Percentiles rank a stretch among this genome's conserved stretches.
Conservation (phyloP, 2,888 invertebrate species). For the Muscina levida region DNA sequence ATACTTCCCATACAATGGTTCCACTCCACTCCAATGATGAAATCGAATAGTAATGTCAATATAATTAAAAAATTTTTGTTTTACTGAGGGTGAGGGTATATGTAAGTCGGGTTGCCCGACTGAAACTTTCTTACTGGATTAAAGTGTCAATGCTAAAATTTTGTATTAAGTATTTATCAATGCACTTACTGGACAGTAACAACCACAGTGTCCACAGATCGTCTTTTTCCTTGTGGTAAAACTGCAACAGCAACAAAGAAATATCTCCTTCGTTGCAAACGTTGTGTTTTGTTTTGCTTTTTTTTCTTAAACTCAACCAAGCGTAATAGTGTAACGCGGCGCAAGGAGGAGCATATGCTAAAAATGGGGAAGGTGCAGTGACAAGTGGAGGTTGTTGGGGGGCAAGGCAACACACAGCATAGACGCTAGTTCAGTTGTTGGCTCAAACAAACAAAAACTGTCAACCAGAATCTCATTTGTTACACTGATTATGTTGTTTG, state of each 20-base stretch:
- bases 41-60: too few species aligned
- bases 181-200: background rate
- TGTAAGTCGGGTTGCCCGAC: too few species aligned
- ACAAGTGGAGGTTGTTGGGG: background rate
- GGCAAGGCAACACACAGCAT: background rate
- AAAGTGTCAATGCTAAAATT: too few species aligned
- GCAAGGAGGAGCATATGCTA: background rate
- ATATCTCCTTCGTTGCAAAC: background rate
- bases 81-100: too few species aligned
- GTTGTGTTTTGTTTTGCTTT: background rate
- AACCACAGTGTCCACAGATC: background rate
- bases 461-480: slow-evolving; percentile 79
- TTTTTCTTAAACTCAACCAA: slow-evolving; percentile 58
- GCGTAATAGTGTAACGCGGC: slow-evolving; percentile 51
- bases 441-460: slow-evolving; percentile 70
- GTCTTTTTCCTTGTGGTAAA: background rate
- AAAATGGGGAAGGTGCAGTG: too few species aligned
- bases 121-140: too few species aligned
- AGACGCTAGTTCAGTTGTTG: slow-evolving; percentile 6
- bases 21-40: too few species aligned
- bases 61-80: too few species aligned
- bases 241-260: slow-evolving; percentile 31
- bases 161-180: too few species aligned
- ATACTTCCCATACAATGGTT: too few species aligned
- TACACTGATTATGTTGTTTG: slow-evolving; percentile 77